phyloP scores from a whole-genome alignment of 2,113 vertebrate species.

The Rhinolophus ferrumequinum region DNA sequence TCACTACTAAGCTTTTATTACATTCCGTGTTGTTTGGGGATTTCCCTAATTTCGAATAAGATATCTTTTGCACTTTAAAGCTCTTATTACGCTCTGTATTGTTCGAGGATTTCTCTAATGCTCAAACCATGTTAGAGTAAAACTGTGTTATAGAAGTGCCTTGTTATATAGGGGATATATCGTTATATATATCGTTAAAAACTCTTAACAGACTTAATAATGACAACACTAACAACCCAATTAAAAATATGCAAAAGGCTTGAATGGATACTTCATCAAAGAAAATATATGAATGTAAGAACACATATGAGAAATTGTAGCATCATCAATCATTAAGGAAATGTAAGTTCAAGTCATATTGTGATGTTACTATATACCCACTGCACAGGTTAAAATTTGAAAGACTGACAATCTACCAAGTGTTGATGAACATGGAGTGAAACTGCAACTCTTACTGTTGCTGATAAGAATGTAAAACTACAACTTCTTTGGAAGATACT shows the following conservation, averaged over 20 bases:
- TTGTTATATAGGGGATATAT: too few species aligned
- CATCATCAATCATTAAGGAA: background rate
- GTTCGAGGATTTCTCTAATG: too few species aligned
- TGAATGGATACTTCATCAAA: background rate
- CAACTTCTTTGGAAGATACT: background rate
- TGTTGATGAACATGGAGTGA: background rate
- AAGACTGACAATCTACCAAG: background rate
- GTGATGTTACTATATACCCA: too few species aligned
- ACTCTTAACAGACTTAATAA: background rate
- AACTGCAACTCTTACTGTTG: background rate
- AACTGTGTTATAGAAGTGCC: too few species aligned
- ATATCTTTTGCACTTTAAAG: too few species aligned
- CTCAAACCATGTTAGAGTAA: too few species aligned
- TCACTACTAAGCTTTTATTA: too few species aligned
- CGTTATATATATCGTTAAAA: background rate
- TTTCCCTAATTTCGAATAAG: too few species aligned
- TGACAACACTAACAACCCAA: background rate
- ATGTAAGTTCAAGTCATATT: background rate
- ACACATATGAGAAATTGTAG: background rate
- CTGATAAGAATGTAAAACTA: background rate
- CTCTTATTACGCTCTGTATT: too few species aligned
- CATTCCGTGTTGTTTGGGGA: too few species aligned
- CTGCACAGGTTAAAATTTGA: too few species aligned
- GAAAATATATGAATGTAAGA: background rate
- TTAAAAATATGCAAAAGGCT: background rate